Conservation (phyloP, 64 coral and sea anemone species). For the Dendronephthya gigantea region DNA sequence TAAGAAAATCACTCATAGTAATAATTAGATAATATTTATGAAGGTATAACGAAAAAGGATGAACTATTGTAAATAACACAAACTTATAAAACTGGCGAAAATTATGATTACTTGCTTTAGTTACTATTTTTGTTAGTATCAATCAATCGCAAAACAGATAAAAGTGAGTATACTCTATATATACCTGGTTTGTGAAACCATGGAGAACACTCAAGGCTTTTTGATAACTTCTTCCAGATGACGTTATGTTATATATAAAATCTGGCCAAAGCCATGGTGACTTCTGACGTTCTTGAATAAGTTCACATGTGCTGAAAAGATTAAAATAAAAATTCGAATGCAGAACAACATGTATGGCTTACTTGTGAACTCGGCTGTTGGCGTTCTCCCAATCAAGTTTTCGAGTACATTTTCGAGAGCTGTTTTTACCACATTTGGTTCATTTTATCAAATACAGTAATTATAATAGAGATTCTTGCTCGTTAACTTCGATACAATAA, state of each 20-base stretch:
- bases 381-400: too few relatives aligned
- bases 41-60: too few relatives aligned
- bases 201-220: slow-evolving; percentile 47
- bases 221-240: slow-evolving; percentile 44
- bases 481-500: too few relatives aligned
- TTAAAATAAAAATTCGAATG: background rate
- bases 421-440: too few relatives aligned
- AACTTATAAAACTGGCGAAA: too few relatives aligned
- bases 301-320: slow-evolving; percentile 54
- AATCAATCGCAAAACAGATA: background rate
- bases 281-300: slow-evolving; percentile 45
- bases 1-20: too few relatives aligned
- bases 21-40: too few relatives aligned
- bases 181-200: slow-evolving; percentile 71
- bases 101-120: background rate
- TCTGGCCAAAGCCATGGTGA: slow-evolving; percentile 46
- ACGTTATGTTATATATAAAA: slow-evolving; percentile 29
- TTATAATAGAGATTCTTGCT: too few relatives aligned
- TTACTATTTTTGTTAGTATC: background rate
- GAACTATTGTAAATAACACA: too few relatives aligned
- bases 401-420: too few relatives aligned
- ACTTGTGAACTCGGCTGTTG: background rate
- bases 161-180: background rate
- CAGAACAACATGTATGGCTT: background rate
- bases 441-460: too few relatives aligned